These are phyloP conservation scores for Tipula helvola DNA, from an alignment of 2,888 invertebrate species.

Conservation along the genomic window DNA sequence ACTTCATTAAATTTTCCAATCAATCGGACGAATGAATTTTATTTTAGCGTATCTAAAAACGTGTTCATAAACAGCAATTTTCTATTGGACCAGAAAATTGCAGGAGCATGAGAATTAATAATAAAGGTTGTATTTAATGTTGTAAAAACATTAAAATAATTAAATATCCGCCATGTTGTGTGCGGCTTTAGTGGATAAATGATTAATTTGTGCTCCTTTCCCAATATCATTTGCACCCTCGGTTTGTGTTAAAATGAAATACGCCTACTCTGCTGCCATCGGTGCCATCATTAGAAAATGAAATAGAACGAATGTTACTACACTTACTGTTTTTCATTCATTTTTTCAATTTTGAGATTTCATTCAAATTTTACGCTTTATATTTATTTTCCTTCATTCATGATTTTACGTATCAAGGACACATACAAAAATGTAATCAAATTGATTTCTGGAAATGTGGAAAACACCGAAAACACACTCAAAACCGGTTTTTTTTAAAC, in stretches of 20 bases:
- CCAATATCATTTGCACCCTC: background rate
- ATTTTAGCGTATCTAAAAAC: background rate
- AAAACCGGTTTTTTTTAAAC: background rate
- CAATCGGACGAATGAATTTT: background rate
- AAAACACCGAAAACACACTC: background rate
- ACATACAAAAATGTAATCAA: background rate
- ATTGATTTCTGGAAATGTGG: background rate
- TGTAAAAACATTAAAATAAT: background rate
- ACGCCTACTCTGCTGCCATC: background rate
- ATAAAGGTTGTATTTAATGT: background rate
- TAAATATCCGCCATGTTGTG: background rate
- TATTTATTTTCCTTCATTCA: background rate
- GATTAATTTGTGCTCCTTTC: background rate
- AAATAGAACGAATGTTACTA: background rate
- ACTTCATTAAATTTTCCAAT: background rate
- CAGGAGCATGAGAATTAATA: background rate
- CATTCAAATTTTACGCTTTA: background rate
- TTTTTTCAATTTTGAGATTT: background rate
- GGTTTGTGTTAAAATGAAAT: background rate
- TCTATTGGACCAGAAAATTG: background rate
- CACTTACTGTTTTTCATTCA: background rate
- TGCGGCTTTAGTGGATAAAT: background rate
- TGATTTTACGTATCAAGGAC: background rate
- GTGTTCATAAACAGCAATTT: background rate
- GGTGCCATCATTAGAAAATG: background rate